These are phyloP conservation scores for Cremastobaeus sp. DNA, from an alignment of 2,888 invertebrate species.

Conservation along the genomic window DNA sequence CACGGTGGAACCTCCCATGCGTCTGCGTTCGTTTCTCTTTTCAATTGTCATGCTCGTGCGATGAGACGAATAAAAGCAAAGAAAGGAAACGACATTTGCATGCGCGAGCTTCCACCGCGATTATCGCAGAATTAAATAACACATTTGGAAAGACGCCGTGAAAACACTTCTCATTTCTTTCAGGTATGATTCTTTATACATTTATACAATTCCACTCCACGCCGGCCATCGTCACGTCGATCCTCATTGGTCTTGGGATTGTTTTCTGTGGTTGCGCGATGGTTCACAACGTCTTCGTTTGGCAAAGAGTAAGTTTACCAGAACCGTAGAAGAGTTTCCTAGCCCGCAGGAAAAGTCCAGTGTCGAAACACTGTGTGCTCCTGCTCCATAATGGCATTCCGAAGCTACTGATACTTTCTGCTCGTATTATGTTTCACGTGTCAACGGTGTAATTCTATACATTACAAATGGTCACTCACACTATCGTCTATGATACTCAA, in stretches of 20 bases:
- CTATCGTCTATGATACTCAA: slow-evolving; percentile 20
- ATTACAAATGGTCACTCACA: slow-evolving; percentile 26
- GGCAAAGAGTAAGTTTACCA: slow-evolving; percentile 85
- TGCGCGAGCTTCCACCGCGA: background rate
- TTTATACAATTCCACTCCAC: slow-evolving; percentile 95
- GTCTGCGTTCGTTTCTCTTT: slow-evolving; percentile 1
- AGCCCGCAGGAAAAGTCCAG: slow-evolving; percentile 4
- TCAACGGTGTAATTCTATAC: slow-evolving; percentile 42
- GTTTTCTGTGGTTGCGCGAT: slow-evolving; percentile 95
- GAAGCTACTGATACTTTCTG: slow-evolving; percentile 43
- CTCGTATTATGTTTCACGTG: slow-evolving; percentile 32
- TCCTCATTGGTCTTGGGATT: slow-evolving; percentile 93
- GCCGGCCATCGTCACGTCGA: slow-evolving; percentile 93
- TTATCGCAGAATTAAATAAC: slow-evolving; percentile 9
- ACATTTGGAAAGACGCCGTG: no score
- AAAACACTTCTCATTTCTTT: slow-evolving; percentile 68
- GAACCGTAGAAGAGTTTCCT: no score
- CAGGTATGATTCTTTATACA: slow-evolving; percentile 94
- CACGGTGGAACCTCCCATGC: slow-evolving; percentile 3
- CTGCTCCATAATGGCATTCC: slow-evolving; percentile 45
- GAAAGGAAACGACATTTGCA: background rate
- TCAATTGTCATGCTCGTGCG: slow-evolving; percentile 4
- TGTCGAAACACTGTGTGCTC: slow-evolving; percentile 23
- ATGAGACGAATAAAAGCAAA: slow-evolving; percentile 1
- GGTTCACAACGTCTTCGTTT: slow-evolving; percentile 96